phyloP scores from a whole-genome alignment of 2,888 invertebrate species.

The Nemotelus nigrinus region DNA sequence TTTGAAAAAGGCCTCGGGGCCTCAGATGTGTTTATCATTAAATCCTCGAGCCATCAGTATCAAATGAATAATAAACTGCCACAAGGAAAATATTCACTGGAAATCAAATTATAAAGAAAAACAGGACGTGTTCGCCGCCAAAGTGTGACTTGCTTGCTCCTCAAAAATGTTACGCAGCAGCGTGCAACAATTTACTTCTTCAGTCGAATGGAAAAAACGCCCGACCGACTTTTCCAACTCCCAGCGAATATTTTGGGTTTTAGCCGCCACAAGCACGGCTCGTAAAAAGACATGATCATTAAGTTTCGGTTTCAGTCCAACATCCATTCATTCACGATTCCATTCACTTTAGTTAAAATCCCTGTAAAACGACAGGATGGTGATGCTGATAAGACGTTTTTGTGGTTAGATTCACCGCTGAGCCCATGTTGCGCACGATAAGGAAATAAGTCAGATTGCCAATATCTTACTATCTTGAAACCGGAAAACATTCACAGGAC shows the following conservation, averaged over 20 bases:
- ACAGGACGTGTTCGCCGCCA: background rate
- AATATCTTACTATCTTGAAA: slow-evolving; percentile 23
- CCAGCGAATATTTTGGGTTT: too few relatives aligned
- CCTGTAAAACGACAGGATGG: background rate
- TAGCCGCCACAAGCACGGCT: too few relatives aligned
- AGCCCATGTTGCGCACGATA: slow-evolving; percentile 18
- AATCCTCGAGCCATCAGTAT: too few relatives aligned
- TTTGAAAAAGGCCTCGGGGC: too few relatives aligned
- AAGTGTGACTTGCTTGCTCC: slow-evolving; percentile 6
- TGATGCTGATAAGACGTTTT: too few relatives aligned
- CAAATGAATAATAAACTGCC: too few relatives aligned
- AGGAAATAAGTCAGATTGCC: slow-evolving; percentile 25
- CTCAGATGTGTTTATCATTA: too few relatives aligned
- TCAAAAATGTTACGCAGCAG: too few relatives aligned
- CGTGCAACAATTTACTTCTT: too few relatives aligned
- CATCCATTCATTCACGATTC: background rate
- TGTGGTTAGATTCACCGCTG: too few relatives aligned
- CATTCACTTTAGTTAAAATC: background rate
- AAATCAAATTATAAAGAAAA: background rate
- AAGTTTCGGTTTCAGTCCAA: background rate
- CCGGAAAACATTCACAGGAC: background rate
- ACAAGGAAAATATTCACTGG: background rate
- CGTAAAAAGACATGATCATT: slow-evolving; percentile 28
- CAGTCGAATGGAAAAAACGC: too few relatives aligned
- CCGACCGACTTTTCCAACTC: too few relatives aligned